Percentiles rank a stretch among this genome's conserved stretches.
Evolutionary conservation across 2,797 vertebrate genomes (phyloP).

Genomic region (Clarias pachynema): DNA sequence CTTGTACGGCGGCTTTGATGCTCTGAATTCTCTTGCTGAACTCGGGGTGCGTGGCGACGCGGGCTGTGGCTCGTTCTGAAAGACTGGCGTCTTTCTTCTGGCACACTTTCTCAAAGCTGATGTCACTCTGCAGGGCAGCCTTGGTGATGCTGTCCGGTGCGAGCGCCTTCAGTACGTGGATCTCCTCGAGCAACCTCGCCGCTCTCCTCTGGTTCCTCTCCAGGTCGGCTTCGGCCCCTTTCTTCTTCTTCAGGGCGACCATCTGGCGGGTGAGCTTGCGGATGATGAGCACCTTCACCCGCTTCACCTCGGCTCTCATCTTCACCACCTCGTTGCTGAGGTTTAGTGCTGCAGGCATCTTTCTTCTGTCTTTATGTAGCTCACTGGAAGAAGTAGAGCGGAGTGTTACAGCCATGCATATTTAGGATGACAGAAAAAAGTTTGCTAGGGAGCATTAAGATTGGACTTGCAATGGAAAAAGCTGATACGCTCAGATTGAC

Average conservation of each 20-base stretch:
- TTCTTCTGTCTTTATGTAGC: constrained; percentile 26
- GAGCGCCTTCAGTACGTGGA: constrained; percentile 83
- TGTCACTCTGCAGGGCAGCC: constrained; percentile 81
- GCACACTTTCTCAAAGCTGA: constrained; percentile 86
- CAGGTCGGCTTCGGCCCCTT: constrained; percentile 82
- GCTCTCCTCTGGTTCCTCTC: constrained; percentile 85
- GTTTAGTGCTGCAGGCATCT: constrained; percentile 65
- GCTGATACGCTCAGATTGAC: no score
- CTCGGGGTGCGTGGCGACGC: constrained; percentile 85
- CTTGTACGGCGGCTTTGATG: constrained; percentile 75
- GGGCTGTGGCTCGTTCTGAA: constrained; percentile 82
- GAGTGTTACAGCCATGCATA: neutral
- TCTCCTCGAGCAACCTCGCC: constrained; percentile 87
- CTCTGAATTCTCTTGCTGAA: constrained; percentile 83
- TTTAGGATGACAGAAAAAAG: no score
- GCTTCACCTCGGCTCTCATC: constrained; percentile 95
- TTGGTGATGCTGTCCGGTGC: constrained; percentile 87
- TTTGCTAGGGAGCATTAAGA: no score
- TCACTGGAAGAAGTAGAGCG: neutral
- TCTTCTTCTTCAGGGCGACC: constrained; percentile 82
- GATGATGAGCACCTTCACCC: constrained; percentile 83
- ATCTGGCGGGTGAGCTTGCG: constrained; percentile 88
- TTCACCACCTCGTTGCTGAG: constrained; percentile 89
- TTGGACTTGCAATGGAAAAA: no score
- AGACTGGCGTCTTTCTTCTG: constrained; percentile 81